Percentiles rank a stretch among this genome's conserved stretches.
phyloP scores from a whole-genome alignment of 1,140 invertebrate genomes.

The Hermetia illucens region DNA sequence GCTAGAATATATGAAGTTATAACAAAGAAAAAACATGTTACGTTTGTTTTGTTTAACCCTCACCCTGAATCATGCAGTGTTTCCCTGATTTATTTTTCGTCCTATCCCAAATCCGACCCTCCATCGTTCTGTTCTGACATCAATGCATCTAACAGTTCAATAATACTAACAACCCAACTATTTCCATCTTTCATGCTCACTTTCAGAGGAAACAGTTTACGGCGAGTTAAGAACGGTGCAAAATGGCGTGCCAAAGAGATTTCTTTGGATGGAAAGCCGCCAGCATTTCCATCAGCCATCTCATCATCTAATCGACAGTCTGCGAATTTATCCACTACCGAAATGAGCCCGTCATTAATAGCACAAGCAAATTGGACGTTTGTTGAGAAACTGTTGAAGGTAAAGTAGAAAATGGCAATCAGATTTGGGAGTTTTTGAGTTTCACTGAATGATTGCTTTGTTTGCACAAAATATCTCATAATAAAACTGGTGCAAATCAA shows the following conservation, averaged over 20 bases:
- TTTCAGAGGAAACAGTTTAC: conserved; percentile 41
- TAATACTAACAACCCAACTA: too few species aligned
- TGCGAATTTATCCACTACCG: conserved; percentile 24
- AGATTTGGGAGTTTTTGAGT: neutral
- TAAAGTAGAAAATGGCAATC: conserved; percentile 50
- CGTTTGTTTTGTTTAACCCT: too few species aligned
- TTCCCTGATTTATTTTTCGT: too few species aligned
- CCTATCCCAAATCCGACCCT: too few species aligned
- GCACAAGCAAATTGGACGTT: conserved; percentile 98
- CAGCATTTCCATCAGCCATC: conserved; percentile 9
- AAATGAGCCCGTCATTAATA: conserved; percentile 46
- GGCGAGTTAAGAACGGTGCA: conserved; percentile 38
- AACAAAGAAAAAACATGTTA: too few species aligned
- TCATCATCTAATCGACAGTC: conserved; percentile 21
- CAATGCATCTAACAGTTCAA: too few species aligned
- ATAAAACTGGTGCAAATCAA: conserved; percentile 1
- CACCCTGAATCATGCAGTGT: too few species aligned
- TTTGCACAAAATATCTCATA: conserved; percentile 8
- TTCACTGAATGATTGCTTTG: neutral
- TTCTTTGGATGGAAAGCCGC: conserved; percentile 32
- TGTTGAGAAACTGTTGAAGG: conserved; percentile 91
- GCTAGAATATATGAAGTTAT: too few species aligned
- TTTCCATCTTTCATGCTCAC: conserved; percentile 1
- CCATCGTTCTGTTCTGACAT: too few species aligned
- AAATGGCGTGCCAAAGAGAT: conserved; percentile 45